These are phyloP conservation scores for Drosophila miranda DNA, from an alignment of 1,140 invertebrate species.

Conservation along the genomic window DNA sequence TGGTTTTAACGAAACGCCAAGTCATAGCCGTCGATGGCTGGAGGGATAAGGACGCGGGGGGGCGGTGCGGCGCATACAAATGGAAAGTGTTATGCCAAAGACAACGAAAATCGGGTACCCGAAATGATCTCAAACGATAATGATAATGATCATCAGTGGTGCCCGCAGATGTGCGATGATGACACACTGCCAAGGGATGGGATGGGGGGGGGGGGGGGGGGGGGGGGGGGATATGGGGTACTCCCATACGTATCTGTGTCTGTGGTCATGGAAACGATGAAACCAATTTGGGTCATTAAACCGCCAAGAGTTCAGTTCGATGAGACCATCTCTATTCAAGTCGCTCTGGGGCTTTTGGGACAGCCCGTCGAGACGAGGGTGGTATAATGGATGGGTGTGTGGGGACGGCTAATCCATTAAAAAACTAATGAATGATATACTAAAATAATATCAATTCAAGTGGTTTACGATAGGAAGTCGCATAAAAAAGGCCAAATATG, in stretches of 20 bases:
- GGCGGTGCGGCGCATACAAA: conserved; percentile 32
- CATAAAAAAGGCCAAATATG: too few species aligned
- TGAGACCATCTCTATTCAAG: conserved; percentile 1
- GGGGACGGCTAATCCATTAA: too few species aligned
- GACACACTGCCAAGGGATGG: conserved; percentile 31
- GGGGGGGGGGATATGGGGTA: background rate
- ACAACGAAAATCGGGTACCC: conserved; percentile 1
- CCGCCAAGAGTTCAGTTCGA: conserved; percentile 42
- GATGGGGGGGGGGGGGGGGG: background rate
- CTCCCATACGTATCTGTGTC: conserved; percentile 38
- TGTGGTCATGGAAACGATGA: conserved; percentile 62
- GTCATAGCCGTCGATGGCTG: conserved; percentile 39
- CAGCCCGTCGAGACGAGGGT: conserved; percentile 8
- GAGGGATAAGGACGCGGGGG: conserved; percentile 17
- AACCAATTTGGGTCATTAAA: conserved; percentile 72
- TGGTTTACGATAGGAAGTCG: too few species aligned
- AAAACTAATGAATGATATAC: too few species aligned
- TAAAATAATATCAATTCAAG: too few species aligned
- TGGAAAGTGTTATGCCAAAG: conserved; percentile 73
- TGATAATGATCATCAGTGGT: too few species aligned
- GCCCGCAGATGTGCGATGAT: conserved; percentile 26
- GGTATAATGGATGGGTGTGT: too few species aligned
- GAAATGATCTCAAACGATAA: too few species aligned
- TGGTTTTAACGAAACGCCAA: conserved; percentile 72
- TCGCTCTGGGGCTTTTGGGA: background rate